phyloP scores from a whole-genome alignment of 53 echinoderm and acorn worm species.

The Arbacia lixula region DNA sequence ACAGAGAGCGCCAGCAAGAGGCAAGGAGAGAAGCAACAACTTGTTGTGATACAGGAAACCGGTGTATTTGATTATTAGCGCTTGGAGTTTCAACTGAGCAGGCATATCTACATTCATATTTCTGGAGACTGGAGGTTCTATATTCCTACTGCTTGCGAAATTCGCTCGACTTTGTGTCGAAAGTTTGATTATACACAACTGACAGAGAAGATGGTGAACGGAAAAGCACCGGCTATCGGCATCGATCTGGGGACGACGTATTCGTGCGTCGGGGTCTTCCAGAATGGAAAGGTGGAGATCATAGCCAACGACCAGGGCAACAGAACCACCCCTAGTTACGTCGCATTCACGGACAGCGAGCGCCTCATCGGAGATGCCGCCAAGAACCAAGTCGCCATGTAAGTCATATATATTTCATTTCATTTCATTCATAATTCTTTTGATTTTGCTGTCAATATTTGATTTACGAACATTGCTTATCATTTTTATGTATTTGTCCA shows the following conservation, averaged over 20 bases:
- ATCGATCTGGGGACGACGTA: conserved; percentile 20
- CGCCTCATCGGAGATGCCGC: conserved; percentile 24
- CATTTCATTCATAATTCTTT: not conserved
- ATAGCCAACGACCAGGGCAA: conserved; percentile 26
- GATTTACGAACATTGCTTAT: too few relatives aligned
- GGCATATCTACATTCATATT: too few relatives aligned
- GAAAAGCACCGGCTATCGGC: conserved; percentile 27
- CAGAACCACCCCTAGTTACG: conserved; percentile 22
- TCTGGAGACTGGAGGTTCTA: too few relatives aligned
- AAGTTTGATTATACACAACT: too few relatives aligned
- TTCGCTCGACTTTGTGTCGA: too few relatives aligned
- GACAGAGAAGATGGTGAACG: conserved; percentile 1
- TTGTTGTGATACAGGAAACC: too few relatives aligned
- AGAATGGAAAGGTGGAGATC: conserved; percentile 35
- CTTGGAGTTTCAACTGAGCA: too few relatives aligned
- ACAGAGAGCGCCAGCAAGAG: too few relatives aligned
- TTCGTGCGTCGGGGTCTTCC: conserved; percentile 22
- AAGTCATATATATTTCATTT: conserved; percentile 1
- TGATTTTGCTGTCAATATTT: not conserved
- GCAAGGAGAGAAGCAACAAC: too few relatives aligned
- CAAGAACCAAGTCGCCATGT: conserved; percentile 32
- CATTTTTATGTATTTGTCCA: too few relatives aligned
- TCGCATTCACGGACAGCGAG: conserved; percentile 19
- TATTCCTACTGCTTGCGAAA: too few relatives aligned
- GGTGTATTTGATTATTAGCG: too few relatives aligned